A percentile compares a stretch with the other conserved stretches of the same genome.
Conservation (phyloP, 2,113 vertebrate species). For the Leuciscus idus region DNA sequence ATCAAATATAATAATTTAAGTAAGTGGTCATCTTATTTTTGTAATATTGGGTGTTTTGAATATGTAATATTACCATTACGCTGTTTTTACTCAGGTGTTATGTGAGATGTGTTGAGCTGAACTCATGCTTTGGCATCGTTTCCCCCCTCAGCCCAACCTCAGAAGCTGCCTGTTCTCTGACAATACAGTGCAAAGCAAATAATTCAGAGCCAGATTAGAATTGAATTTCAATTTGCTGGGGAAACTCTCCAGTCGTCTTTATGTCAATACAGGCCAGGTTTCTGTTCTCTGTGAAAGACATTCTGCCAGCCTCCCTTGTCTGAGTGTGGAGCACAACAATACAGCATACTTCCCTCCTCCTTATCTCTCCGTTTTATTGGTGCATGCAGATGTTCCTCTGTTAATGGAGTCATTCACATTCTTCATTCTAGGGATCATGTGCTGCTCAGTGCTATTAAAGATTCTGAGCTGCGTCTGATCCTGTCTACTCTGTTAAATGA, state of each 20-base stretch:
- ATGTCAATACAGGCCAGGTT: slow-evolving; percentile 51
- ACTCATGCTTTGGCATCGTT: background rate
- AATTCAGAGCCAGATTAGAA: slow-evolving; percentile 59
- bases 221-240: slow-evolving; percentile 61
- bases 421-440: slow-evolving; percentile 17
- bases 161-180: slow-evolving; percentile 33
- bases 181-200: slow-evolving; percentile 52
- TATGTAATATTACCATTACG: background rate
- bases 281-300: slow-evolving; percentile 39
- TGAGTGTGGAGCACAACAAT: slow-evolving; percentile 28
- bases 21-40: background rate
- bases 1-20: slow-evolving; percentile 12
- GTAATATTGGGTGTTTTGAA: background rate
- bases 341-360: slow-evolving; percentile 7
- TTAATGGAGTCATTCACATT: slow-evolving; percentile 51
- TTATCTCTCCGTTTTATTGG: slow-evolving; percentile 32
- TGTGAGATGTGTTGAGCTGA: background rate
- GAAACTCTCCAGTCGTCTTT: slow-evolving; percentile 44
- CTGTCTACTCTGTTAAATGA: background rate
- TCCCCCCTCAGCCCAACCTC: background rate
- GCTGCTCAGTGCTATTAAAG: background rate
- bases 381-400: slow-evolving; percentile 17
- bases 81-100: background rate
- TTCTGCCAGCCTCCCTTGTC: slow-evolving; percentile 40
- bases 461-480: background rate